These are phyloP conservation scores for Galbula dea DNA, from an alignment of 2,113 vertebrate genomes.

Conservation along the genomic window DNA sequence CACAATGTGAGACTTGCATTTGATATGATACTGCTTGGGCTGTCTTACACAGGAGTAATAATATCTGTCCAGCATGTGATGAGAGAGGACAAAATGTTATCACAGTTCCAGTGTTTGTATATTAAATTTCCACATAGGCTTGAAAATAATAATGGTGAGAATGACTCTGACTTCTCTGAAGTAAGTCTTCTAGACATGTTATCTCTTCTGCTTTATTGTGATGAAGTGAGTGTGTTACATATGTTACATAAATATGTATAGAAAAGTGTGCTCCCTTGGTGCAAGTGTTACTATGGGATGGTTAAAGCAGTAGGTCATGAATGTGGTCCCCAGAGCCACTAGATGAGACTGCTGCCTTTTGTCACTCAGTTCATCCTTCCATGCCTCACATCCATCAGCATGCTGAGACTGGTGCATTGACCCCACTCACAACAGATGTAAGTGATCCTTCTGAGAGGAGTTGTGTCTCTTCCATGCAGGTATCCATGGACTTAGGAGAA, in stretches of 20 bases:
- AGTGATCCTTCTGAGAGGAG: background rate
- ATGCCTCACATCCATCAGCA: fast-evolving
- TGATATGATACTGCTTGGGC: background rate
- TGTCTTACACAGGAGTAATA: background rate
- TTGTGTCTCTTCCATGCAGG: background rate
- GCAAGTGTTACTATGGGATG: background rate
- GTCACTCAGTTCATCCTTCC: background rate
- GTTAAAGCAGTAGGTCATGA: background rate
- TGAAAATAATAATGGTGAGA: background rate
- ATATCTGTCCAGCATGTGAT: background rate
- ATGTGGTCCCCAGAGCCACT: background rate
- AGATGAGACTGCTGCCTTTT: background rate
- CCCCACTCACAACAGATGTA: background rate
- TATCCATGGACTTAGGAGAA: background rate
- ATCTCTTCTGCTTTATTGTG: background rate
- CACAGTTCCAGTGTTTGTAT: background rate
- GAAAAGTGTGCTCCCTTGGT: too few relatives aligned
- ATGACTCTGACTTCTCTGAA: background rate
- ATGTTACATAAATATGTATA: background rate
- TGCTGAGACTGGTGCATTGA: background rate
- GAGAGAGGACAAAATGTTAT: background rate
- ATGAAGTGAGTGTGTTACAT: background rate
- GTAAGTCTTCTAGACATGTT: background rate
- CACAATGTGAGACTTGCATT: background rate
- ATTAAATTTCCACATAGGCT: background rate